phyloP scores from a whole-genome alignment of 1,140 invertebrate species.

The Fopius arisanus region DNA sequence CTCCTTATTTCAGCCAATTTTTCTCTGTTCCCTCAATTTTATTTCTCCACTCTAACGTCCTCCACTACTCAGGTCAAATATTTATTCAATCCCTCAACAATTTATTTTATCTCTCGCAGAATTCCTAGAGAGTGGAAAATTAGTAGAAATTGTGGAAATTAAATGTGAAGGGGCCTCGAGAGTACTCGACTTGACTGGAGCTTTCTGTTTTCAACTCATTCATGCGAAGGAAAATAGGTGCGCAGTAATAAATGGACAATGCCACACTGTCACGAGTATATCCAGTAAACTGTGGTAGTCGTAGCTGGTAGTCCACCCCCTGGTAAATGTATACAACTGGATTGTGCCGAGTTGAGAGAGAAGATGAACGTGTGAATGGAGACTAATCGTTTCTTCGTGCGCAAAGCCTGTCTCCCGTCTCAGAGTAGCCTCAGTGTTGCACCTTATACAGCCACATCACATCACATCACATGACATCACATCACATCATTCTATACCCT shows the following conservation, averaged over 20 bases:
- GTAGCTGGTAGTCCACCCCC: not conserved
- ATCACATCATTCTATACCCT: no score
- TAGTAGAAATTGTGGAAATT: not conserved
- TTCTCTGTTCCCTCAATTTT: conserved; percentile 13
- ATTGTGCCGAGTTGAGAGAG: conserved; percentile 2
- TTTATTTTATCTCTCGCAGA: not conserved
- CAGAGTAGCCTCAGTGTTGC: not conserved
- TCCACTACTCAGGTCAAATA: not conserved
- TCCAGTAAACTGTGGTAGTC: not conserved
- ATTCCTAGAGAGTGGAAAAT: not conserved
- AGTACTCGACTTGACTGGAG: not conserved
- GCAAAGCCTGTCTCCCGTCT: conserved; percentile 18
- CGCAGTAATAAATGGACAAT: conserved; percentile 32
- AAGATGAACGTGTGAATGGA: conserved; percentile 41
- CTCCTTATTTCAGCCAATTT: conserved; percentile 5
- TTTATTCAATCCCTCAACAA: not conserved
- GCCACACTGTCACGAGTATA: conserved; percentile 16
- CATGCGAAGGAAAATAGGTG: conserved; percentile 12
- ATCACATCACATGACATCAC: no score
- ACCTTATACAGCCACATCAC: not conserved
- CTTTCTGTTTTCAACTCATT: not conserved
- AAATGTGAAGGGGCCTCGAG: not conserved
- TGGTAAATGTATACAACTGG: not conserved
- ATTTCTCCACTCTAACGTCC: conserved; percentile 3
- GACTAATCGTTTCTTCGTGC: conserved; percentile 39